These are phyloP conservation scores for Lagopus leucura DNA, from an alignment of 2,113 vertebrate species.

Conservation along the genomic window DNA sequence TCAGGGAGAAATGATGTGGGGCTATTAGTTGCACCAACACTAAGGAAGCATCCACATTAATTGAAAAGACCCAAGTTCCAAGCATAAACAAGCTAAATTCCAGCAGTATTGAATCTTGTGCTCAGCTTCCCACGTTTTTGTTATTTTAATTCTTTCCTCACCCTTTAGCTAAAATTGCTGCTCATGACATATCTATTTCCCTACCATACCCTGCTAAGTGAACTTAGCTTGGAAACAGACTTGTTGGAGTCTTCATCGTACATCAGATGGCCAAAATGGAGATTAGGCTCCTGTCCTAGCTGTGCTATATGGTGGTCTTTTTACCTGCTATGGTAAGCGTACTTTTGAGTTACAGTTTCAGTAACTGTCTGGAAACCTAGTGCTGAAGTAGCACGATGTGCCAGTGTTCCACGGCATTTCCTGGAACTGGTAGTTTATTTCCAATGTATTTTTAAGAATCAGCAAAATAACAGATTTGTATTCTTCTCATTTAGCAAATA, in stretches of 20 bases:
- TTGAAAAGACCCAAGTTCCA: neutral
- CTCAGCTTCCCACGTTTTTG: neutral
- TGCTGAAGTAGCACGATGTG: neutral
- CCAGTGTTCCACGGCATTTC: neutral
- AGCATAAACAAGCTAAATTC: neutral
- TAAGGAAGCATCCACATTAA: neutral
- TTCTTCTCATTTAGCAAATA: neutral
- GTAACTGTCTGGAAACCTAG: neutral
- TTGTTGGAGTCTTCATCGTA: neutral
- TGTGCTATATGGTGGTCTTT: neutral
- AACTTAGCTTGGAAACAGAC: neutral
- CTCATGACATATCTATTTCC: neutral
- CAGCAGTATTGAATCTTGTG: neutral
- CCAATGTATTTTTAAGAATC: neutral
- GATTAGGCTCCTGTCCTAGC: neutral
- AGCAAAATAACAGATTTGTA: neutral
- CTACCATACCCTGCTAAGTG: neutral
- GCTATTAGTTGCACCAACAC: neutral
- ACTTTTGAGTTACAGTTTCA: neutral
- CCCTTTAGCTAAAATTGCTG: neutral
- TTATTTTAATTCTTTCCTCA: neutral
- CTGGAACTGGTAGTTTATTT: neutral
- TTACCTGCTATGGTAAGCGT: neutral
- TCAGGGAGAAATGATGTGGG: neutral
- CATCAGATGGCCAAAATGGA: neutral